Base-by-base conservation (phyloP, 2,113 vertebrate genomes). In the Aldabrachelys gigantea region DNA sequence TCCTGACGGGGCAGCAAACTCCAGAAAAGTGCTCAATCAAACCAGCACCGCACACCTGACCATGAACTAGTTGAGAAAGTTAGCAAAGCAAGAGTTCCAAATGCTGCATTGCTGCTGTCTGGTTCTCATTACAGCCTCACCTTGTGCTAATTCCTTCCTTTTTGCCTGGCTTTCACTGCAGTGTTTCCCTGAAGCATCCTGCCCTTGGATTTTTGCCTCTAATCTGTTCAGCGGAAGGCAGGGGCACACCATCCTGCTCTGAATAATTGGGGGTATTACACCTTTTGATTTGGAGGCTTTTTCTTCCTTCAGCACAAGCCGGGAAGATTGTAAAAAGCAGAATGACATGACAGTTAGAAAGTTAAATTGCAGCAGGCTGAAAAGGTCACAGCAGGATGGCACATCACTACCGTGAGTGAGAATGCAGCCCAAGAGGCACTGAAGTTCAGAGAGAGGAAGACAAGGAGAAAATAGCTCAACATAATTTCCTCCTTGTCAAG, bases 401-500 rank as follows among this genome's bases (percentile, higher is more conserved):
- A 78, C 19, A 8, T 78, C 75, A 16, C 75, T 16, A 14, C 3
- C 4, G 21, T 31, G 1, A 0, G 1, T 78, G 53, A 49, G 24
- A 31, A 52, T 1, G 1, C 54, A 84, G 81, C 72, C 25, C 4
- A 24, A 62, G 87, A 57, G 29, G 25, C 25, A 44, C 21, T 62
- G 16, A 89, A 92, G 93, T 78, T 56, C 44, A 82, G 1, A 0
- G 0, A 56, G 21, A 35, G 78, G n/a, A 79, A 13, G 13, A 44
- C 4, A 9, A 89, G 53, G n/a, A 62, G 11, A n/a, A 81, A 88
- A 79, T 5, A 79, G 35, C 50, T 79, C 53, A 13, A 14, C 0
- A 0, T 4, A 2, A 89, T 92, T 62, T 88, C 14, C 10, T 83
- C 53, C 35, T 47, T 24, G 44, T 78, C 21, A 2, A 27, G 87